A percentile compares a stretch with the other conserved stretches of the same genome.
phyloP scores from a whole-genome alignment of 2,888 invertebrate species.

The Ochropacha duplaris region DNA sequence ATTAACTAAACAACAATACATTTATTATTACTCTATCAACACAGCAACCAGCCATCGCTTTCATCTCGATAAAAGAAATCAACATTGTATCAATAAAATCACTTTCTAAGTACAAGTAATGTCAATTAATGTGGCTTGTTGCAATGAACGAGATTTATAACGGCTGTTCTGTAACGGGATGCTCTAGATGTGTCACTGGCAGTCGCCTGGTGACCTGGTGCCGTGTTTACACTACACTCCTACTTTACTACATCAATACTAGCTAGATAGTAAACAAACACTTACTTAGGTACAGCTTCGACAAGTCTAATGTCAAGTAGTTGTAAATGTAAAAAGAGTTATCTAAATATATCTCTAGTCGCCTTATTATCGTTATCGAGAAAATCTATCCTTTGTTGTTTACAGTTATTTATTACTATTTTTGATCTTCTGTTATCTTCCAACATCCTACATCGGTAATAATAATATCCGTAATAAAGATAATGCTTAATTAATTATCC shows the following conservation, averaged over 20 bases:
- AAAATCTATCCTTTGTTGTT: background rate
- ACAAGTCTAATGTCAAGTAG: background rate
- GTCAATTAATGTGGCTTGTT: conserved; percentile 4
- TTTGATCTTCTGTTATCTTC: no score
- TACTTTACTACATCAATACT: background rate
- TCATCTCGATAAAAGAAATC: background rate
- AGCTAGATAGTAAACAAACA: background rate
- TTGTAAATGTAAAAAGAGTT: background rate
- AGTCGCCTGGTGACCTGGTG: conserved; percentile 32
- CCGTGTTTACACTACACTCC: conserved; percentile 25
- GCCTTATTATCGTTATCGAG: background rate
- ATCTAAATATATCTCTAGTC: background rate
- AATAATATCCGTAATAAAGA: no score
- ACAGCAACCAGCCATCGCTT: background rate
- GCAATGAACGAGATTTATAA: conserved; percentile 15
- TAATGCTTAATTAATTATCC: background rate
- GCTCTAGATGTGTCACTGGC: conserved; percentile 40
- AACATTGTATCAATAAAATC: background rate
- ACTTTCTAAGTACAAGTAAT: conserved; percentile 1
- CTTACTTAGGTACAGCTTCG: background rate
- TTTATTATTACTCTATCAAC: background rate
- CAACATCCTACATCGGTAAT: no score
- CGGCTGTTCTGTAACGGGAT: conserved; percentile 26
- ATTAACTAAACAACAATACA: no score
- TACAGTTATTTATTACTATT: no score